Base-by-base conservation (phyloP, 2,113 vertebrate species). In the Herpetotheres cachinnans region DNA sequence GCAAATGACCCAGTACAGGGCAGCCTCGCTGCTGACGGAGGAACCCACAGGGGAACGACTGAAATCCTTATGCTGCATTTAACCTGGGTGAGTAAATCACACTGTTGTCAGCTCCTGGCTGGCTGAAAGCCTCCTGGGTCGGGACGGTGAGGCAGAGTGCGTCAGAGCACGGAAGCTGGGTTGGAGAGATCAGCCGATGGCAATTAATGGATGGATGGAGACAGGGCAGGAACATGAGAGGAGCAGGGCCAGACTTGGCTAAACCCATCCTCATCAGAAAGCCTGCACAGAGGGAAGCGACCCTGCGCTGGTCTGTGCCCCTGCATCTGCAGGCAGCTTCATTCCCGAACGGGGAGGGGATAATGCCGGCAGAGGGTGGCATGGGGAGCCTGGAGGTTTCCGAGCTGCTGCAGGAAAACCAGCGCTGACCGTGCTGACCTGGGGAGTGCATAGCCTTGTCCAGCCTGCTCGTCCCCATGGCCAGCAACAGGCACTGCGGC, bases 1-100 rank as follows among this genome's bases (percentile, higher is more conserved):
- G 62, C 0, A n/a, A 40, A 1, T 18, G n/a, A 9, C 27, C 42
- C 0, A 1, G 14, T 1, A 3, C 0, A 0, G 49, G 21, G 26
- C 66, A 61, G 61, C 52, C 54, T 70, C 0, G 0, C 55, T 73
- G 83, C 93, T 94, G 84, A 38, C 0, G 1, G 84, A 71, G 55
- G 44, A 86, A 9, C 21, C 44, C 1, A 4, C 13, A 38, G 72
- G 62, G 79, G 19, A 92, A 42, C 26, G 27, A 71, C 54, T 5
- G 0, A 56, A 62, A 76, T 15, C 56, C 71, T 27, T 3, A 3
- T 5, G 21, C n/a, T 67, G 61, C 2, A 0, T 61, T 94, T 50
- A 71, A 14, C 27, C 44, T 3, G 5, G n/a, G 66, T 72, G 58
- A 91, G 52, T 93, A 93, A 85, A 85, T 87, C 52, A 40, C 20